Percentiles rank a stretch among this genome's conserved stretches.
These are phyloP conservation scores for Nannoperca obscura DNA, from an alignment of 2,797 vertebrate species.

Conservation along the genomic window DNA sequence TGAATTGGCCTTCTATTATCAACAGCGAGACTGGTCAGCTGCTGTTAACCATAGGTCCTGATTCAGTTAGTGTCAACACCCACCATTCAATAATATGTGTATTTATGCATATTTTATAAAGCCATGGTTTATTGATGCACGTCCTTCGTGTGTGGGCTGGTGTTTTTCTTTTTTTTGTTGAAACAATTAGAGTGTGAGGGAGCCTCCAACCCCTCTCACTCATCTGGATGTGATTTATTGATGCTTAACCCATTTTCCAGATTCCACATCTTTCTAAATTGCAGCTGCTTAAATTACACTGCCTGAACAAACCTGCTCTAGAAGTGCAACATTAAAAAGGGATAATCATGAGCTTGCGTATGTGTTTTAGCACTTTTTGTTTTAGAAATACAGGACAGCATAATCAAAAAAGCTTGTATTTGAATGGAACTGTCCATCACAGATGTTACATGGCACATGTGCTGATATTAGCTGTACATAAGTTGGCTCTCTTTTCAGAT, in stretches of 20 bases:
- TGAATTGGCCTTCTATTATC: slow-evolving; percentile 78
- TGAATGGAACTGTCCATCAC: slow-evolving; percentile 48
- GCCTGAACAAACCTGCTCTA: slow-evolving; percentile 40
- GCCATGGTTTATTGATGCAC: slow-evolving; percentile 82
- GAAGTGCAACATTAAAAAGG: slow-evolving; percentile 17
- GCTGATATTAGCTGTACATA: slow-evolving; percentile 37
- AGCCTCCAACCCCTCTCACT: slow-evolving; percentile 63
- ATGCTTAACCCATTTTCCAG: slow-evolving; percentile 76
- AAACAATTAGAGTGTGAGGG: slow-evolving; percentile 71
- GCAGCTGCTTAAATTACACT: slow-evolving; percentile 49
- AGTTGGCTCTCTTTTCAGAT: slow-evolving; percentile 32
- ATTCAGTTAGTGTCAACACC: slow-evolving; percentile 76
- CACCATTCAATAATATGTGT: slow-evolving; percentile 67
- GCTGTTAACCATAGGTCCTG: slow-evolving; percentile 75
- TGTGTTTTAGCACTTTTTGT: slow-evolving; percentile 35
- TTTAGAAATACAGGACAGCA: slow-evolving; percentile 33
- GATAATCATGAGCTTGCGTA: slow-evolving; percentile 28
- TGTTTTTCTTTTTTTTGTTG: slow-evolving; percentile 20
- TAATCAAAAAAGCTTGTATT: slow-evolving; percentile 37
- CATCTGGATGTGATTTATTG: slow-evolving; percentile 77
- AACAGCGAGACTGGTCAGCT: slow-evolving; percentile 69
- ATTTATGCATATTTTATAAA: slow-evolving; percentile 81
- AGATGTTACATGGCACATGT: slow-evolving; percentile 36
- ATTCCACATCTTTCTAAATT: slow-evolving; percentile 60
- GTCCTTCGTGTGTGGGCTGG: slow-evolving; percentile 70